phyloP scores from a whole-genome alignment of 2,113 vertebrate genomes.

The Aleadryas rufinucha region DNA sequence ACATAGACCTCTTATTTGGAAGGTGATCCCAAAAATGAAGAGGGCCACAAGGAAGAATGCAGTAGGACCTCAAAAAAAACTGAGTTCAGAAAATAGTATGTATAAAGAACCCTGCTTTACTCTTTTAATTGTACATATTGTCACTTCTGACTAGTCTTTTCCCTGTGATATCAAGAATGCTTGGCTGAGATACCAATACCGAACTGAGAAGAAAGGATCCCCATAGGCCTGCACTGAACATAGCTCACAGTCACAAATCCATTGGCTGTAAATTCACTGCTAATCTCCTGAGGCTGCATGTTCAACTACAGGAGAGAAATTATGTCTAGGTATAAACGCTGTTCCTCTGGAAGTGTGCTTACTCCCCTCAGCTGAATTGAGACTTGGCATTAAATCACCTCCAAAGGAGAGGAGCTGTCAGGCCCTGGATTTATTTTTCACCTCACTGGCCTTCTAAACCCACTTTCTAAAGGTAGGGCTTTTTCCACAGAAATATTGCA shows the following conservation, averaged over 20 bases:
- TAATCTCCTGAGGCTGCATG: not conserved
- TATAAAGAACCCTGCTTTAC: not conserved
- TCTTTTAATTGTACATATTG: not conserved
- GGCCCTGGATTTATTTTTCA: constrained; percentile 21
- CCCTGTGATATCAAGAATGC: not conserved
- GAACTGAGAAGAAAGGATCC: not conserved
- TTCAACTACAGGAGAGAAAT: not conserved
- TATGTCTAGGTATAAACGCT: not conserved
- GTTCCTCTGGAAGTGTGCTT: not conserved
- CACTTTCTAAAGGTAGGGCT: constrained; percentile 4
- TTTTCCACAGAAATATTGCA: constrained; percentile 16
- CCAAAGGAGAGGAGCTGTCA: not conserved
- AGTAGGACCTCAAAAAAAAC: not conserved
- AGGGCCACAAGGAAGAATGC: not conserved
- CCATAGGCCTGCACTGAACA: not conserved
- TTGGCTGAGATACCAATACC: not conserved
- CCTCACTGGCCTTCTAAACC: not conserved
- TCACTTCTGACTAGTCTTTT: not conserved
- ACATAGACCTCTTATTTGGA: not conserved
- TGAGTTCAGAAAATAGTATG: not conserved
- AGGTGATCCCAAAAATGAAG: not conserved
- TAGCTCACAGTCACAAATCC: not conserved
- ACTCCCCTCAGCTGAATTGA: not conserved
- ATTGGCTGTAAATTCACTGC: not conserved
- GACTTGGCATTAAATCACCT: not conserved